These are phyloP conservation scores for Gulo gulo DNA, from an alignment of 2,113 vertebrate species.

Conservation along the genomic window DNA sequence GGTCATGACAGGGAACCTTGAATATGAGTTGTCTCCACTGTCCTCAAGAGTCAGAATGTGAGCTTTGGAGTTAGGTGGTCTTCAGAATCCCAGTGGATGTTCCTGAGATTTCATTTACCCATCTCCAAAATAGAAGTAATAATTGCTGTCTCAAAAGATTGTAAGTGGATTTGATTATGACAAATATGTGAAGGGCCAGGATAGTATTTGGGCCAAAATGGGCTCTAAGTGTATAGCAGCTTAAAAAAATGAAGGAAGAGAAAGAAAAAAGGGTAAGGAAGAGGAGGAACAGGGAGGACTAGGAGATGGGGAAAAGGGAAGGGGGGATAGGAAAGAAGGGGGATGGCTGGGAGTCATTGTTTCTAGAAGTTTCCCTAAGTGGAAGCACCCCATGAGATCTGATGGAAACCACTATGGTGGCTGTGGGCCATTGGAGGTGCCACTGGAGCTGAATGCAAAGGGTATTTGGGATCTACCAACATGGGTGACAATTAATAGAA, in stretches of 20 bases:
- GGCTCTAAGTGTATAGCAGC: background rate
- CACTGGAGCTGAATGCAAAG: background rate
- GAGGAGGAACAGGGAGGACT: background rate
- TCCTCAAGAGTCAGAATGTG: background rate
- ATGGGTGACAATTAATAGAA: background rate
- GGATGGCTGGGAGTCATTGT: background rate
- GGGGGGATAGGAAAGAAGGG: background rate
- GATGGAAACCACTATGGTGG: background rate
- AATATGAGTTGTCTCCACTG: background rate
- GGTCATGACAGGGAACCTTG: background rate
- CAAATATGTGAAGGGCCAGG: background rate
- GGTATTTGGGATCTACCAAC: no score
- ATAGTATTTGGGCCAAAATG: background rate
- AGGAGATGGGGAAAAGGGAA: background rate
- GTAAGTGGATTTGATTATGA: background rate
- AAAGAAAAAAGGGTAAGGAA: background rate
- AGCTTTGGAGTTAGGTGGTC: background rate
- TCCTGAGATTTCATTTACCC: background rate
- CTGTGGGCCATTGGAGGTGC: fast-evolving
- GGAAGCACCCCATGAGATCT: background rate
- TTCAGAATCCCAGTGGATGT: background rate
- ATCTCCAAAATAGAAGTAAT: background rate
- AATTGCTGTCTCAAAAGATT: background rate
- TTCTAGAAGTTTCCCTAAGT: background rate
- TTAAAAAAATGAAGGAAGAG: background rate